Percentiles rank a stretch among this genome's conserved stretches.
These are phyloP conservation scores for Siniperca obscura DNA, from an alignment of 2,797 vertebrate species.

Conservation along the genomic window DNA sequence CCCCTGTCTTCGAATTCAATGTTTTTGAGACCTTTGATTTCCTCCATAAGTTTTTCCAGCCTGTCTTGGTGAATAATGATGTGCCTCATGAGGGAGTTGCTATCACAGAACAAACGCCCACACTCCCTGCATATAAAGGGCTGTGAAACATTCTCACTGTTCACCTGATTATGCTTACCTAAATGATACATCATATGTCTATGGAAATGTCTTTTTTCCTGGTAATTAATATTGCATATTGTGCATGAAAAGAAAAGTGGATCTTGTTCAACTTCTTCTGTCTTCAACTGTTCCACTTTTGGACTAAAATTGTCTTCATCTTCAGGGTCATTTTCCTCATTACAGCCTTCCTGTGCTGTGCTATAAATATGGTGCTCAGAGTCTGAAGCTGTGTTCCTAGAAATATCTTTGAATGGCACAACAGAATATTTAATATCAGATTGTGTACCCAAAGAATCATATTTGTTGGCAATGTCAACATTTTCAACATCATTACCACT, in stretches of 20 bases:
- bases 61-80: constrained; percentile 96
- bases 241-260: constrained; percentile 92
- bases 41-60: constrained; percentile 91
- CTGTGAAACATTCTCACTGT: constrained; percentile 89
- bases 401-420: constrained; percentile 83
- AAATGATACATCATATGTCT: constrained; percentile 99
- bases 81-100: constrained; percentile 92
- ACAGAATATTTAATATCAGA: constrained; percentile 87
- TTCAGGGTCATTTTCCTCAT: constrained; percentile 88
- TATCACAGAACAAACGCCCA: constrained; percentile 94
- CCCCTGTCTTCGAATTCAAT: constrained; percentile 87
- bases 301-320: constrained; percentile 85
- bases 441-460: constrained; percentile 65
- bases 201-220: constrained; percentile 94
- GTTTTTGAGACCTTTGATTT: constrained; percentile 92
- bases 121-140: constrained; percentile 95
- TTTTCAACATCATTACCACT: constrained; percentile 80
- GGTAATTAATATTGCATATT: constrained; percentile 95
- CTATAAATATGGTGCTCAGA: constrained; percentile 88
- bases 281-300: constrained; percentile 89
- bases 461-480: constrained; percentile 68
- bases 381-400: constrained; percentile 81
- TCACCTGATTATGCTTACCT: constrained; percentile 94
- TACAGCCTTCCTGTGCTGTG: constrained; percentile 81
- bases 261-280: constrained; percentile 86